Evolutionary conservation across 2,888 invertebrate species (phyloP).

Genomic region (Falcaria lacertinaria): DNA sequence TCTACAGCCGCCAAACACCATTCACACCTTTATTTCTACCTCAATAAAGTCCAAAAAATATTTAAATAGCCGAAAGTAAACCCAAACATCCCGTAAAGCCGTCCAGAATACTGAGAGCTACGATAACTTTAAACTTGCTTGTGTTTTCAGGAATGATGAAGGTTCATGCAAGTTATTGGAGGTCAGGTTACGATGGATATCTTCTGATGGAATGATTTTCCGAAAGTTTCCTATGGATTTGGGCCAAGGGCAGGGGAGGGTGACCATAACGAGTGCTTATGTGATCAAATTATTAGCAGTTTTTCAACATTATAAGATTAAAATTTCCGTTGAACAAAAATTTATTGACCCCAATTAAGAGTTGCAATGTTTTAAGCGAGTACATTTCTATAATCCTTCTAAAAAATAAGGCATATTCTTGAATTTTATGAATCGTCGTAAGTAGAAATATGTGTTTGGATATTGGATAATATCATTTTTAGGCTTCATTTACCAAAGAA

Average conservation of each 20-base stretch:
- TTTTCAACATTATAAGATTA: no score
- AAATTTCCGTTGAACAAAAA: no score
- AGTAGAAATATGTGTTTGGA: no score
- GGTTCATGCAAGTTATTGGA: slow-evolving; percentile 2
- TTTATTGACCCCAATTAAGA: no score
- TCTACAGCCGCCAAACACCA: slow-evolving; percentile 7
- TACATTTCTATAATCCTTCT: no score
- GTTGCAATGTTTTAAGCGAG: no score
- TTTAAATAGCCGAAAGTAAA: not conserved
- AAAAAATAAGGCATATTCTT: no score
- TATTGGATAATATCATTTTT: no score
- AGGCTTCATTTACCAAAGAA: no score
- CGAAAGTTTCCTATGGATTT: not conserved
- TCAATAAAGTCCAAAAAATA: not conserved
- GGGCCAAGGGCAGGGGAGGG: not conserved
- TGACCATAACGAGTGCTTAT: no score
- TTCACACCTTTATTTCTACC: not conserved
- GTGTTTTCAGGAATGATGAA: slow-evolving; percentile 3
- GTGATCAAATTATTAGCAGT: no score
- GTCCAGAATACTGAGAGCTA: slow-evolving; percentile 21
- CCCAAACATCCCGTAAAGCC: not conserved
- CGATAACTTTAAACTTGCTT: slow-evolving; percentile 7
- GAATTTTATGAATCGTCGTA: no score
- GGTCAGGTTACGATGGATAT: slow-evolving; percentile 15
- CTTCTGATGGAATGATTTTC: not conserved